A percentile compares a stretch with the other conserved stretches of the same genome.
phyloP scores from a whole-genome alignment of 2,888 invertebrate species.

The Drosophila putrida region DNA sequence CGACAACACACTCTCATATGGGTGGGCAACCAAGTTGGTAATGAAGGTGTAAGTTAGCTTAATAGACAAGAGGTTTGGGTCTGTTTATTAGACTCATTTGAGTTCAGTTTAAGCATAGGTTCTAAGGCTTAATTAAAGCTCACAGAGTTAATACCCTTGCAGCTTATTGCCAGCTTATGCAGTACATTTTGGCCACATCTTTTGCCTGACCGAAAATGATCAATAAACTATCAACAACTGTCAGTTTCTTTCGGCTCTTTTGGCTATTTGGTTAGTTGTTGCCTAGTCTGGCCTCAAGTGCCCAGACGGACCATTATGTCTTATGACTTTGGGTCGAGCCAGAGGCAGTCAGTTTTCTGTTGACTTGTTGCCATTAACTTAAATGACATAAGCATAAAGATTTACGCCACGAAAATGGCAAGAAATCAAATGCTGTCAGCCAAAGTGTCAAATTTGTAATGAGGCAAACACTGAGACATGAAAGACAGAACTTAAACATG shows the following conservation, averaged over 20 bases:
- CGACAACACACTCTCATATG: conserved; percentile 39
- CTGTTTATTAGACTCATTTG: conserved; percentile 15
- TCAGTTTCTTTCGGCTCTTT: conserved; percentile 29
- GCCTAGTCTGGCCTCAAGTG: conserved; percentile 38
- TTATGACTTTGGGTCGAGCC: conserved; percentile 29
- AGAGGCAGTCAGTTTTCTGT: conserved; percentile 30
- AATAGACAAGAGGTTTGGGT: conserved; percentile 1
- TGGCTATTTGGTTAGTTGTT: conserved; percentile 14
- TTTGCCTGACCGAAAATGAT: conserved; percentile 34
- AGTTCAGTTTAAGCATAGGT: conserved; percentile 22
- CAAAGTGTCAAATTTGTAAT: conserved; percentile 82
- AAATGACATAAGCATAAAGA: conserved; percentile 83
- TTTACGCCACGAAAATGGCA: conserved; percentile 56
- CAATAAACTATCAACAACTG: conserved; percentile 64
- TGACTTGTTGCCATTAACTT: conserved; percentile 75
- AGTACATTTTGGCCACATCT: conserved; percentile 26
- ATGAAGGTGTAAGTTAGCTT: conserved; percentile 29
- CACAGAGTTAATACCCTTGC: conserved; percentile 15
- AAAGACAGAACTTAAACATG: conserved; percentile 13
- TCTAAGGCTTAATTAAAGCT: conserved; percentile 39
- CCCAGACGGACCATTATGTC: conserved; percentile 35
- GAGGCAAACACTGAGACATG: conserved; percentile 45
- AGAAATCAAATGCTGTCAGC: conserved; percentile 74
- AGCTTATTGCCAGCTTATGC: conserved; percentile 20
- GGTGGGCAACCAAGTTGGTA: conserved; percentile 18